phyloP scores from a whole-genome alignment of 2,113 vertebrate genomes.

The Gymnogyps californianus region DNA sequence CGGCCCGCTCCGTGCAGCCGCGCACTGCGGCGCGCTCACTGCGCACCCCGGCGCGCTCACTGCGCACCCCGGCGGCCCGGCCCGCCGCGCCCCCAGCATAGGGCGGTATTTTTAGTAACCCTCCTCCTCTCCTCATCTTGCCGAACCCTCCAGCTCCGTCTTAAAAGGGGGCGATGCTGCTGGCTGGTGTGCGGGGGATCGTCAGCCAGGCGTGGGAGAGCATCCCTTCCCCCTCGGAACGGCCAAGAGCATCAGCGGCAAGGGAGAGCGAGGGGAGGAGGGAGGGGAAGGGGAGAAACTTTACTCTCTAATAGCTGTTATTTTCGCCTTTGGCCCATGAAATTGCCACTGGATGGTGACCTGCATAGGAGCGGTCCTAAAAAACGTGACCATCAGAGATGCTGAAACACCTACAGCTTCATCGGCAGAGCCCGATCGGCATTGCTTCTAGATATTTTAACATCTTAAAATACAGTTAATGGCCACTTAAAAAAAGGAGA shows the following conservation, averaged over 20 bases:
- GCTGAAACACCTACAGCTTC: neutral
- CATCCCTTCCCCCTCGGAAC: neutral
- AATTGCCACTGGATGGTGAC: neutral
- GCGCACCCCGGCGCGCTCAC: constrained; percentile 22
- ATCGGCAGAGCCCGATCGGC: neutral
- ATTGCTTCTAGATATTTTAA: too few species aligned
- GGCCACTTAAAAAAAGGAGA: neutral
- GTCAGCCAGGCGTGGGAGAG: neutral
- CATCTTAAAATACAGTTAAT: neutral
- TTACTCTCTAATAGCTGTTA: neutral
- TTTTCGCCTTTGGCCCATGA: neutral
- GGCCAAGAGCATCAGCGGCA: neutral
- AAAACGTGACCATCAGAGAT: neutral
- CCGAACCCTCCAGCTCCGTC: neutral
- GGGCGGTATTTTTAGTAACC: constrained; percentile 26
- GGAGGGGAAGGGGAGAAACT: neutral
- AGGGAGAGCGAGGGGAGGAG: neutral
- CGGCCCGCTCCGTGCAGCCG: constrained; percentile 10
- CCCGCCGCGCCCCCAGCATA: neutral
- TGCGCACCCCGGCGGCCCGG: neutral
- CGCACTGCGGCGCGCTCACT: constrained; percentile 12
- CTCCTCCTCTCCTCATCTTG: constrained; percentile 7
- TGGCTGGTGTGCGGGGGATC: neutral
- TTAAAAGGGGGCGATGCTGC: neutral
- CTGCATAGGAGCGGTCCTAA: neutral